These are phyloP conservation scores for Aphyosemion australe DNA, from an alignment of 2,113 vertebrate genomes.

Conservation along the genomic window DNA sequence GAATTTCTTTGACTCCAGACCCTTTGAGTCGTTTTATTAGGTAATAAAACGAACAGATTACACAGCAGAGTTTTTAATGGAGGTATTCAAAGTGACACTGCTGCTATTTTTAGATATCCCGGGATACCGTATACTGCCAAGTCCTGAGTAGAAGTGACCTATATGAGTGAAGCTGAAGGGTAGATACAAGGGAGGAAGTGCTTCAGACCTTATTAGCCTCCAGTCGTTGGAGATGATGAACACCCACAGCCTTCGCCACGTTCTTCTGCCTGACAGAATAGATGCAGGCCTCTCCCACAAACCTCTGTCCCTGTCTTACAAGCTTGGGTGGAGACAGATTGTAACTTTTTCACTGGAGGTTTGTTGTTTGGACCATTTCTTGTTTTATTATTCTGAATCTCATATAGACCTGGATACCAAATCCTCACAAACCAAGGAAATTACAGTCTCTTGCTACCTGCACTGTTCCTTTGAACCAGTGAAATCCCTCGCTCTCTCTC, in stretches of 20 bases:
- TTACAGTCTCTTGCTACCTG: constrained; percentile 25
- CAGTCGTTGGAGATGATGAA: constrained; percentile 26
- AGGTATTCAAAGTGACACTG: constrained; percentile 8
- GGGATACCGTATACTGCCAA: not conserved
- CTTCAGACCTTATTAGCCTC: constrained; percentile 33
- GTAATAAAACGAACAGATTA: too few species aligned
- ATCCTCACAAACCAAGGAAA: constrained; percentile 9
- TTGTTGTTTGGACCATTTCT: not conserved
- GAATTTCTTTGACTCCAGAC: too few species aligned
- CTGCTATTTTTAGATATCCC: not conserved
- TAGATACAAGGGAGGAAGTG: not conserved
- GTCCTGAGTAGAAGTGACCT: constrained; percentile 2
- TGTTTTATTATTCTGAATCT: not conserved
- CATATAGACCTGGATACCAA: not conserved
- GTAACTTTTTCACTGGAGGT: not conserved
- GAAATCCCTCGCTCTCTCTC: constrained; percentile 3
- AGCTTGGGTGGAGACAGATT: not conserved
- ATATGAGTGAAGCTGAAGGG: constrained; percentile 8
- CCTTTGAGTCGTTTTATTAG: too few species aligned
- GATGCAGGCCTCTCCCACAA: not conserved
- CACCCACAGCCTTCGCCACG: constrained; percentile 16
- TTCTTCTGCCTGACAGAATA: not conserved
- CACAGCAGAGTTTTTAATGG: constrained; percentile 15
- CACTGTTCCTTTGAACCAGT: constrained; percentile 16
- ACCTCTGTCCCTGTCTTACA: not conserved